A percentile compares a stretch with the other conserved stretches of the same genome.
Evolutionary conservation across 2,797 vertebrate species (phyloP).

Genomic region (Gymnopithys bicolor): DNA sequence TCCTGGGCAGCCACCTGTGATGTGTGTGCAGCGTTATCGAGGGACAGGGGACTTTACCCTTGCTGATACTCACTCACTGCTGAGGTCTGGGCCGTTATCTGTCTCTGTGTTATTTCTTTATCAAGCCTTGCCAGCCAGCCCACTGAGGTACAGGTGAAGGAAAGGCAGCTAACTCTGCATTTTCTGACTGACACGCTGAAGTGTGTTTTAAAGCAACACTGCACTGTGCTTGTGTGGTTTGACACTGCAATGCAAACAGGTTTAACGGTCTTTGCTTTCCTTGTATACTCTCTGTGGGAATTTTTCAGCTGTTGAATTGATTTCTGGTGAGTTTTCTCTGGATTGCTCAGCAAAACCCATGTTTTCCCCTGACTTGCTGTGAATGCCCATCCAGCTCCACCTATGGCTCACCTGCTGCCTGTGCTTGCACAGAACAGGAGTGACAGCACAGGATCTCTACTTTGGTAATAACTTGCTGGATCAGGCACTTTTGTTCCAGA

Average conservation of each 20-base stretch:
- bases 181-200: fast-evolving
- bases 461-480: background rate
- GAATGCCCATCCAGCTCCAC: background rate
- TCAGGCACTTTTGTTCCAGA: constrained; percentile 5
- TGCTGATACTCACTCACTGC: background rate
- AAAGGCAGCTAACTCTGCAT: background rate
- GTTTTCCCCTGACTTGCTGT: background rate
- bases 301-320: background rate
- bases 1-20: background rate
- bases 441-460: background rate
- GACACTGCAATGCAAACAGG: background rate
- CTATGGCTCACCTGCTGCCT: background rate
- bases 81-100: background rate
- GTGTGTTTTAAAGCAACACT: background rate
- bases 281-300: background rate
- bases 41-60: background rate
- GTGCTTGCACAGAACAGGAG: background rate
- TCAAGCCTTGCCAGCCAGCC: background rate
- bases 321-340: background rate
- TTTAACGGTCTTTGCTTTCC: background rate
- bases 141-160: background rate
- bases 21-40: background rate
- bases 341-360: background rate
- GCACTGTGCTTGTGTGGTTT: background rate
- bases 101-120: background rate